phyloP scores from a whole-genome alignment of 2,797 vertebrate species.

The Clarias platycephalus region DNA sequence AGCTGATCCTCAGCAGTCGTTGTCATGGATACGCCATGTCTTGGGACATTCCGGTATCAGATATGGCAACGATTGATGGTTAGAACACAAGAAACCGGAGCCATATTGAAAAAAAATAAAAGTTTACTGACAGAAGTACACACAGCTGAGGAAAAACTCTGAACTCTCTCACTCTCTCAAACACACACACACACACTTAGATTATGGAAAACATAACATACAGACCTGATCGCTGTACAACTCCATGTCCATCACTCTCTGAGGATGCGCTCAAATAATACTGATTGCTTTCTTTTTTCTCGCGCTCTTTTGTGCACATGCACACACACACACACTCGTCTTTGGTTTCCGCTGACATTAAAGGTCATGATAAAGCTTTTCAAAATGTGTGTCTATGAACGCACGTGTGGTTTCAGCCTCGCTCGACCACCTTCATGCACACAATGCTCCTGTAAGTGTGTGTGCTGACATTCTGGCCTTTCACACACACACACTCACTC shows the following conservation, averaged over 20 bases:
- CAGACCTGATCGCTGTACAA: constrained; percentile 26
- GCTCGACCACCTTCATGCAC: neutral
- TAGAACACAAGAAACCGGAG: neutral
- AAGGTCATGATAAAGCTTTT: neutral
- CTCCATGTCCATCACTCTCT: constrained; percentile 11
- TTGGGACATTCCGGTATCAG: neutral
- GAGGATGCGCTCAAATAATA: neutral
- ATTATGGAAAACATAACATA: neutral
- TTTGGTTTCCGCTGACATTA: constrained; percentile 49
- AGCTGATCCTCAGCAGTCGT: neutral
- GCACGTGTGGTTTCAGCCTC: neutral
- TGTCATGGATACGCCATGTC: constrained; percentile 15
- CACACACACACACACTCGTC: neutral
- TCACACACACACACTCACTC: neutral
- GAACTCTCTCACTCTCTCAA: neutral
- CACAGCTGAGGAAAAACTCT: too few relatives aligned
- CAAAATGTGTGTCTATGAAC: neutral
- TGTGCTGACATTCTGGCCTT: neutral
- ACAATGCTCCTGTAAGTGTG: neutral
- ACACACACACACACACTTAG: neutral
- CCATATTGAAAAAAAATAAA: neutral
- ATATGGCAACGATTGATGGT: neutral
- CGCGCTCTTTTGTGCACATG: neutral
- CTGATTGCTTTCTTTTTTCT: neutral
- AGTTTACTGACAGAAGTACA: neutral